phyloP scores from a whole-genome alignment of 2,888 invertebrate genomes.

The Scaptomyza cyrtandrae region DNA sequence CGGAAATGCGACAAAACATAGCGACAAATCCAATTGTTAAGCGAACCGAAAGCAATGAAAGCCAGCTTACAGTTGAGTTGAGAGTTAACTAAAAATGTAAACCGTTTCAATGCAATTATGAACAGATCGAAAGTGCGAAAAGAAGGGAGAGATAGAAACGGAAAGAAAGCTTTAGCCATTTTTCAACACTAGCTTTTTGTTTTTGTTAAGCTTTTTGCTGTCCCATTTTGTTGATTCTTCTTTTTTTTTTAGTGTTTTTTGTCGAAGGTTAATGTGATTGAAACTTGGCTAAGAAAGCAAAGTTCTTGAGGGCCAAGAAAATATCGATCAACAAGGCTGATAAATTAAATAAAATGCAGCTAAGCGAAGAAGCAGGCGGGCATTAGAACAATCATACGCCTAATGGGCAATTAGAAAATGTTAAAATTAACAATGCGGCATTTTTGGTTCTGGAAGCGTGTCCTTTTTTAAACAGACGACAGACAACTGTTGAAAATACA shows the following conservation, averaged over 20 bases:
- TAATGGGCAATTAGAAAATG: slow-evolving; percentile 74
- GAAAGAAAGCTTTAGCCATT: not conserved
- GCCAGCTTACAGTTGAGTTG: no score
- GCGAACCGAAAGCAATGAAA: not conserved
- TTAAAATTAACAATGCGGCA: slow-evolving; percentile 55
- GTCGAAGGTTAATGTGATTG: slow-evolving; percentile 18
- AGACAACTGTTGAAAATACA: slow-evolving; percentile 8
- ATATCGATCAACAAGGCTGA: slow-evolving; percentile 37
- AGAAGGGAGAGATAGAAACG: not conserved
- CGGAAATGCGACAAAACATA: slow-evolving; percentile 9
- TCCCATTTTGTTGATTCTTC: not conserved
- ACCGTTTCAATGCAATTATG: slow-evolving; percentile 39
- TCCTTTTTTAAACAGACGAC: slow-evolving; percentile 1
- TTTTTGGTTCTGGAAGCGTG: not conserved
- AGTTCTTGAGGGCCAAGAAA: slow-evolving; percentile 29
- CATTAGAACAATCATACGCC: slow-evolving; percentile 56
- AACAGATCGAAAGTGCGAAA: not conserved
- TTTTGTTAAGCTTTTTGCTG: no score
- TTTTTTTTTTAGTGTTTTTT: slow-evolving; percentile 13
- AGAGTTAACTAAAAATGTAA: slow-evolving; percentile 23
- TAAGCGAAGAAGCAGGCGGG: slow-evolving; percentile 14
- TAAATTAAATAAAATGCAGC: slow-evolving; percentile 59
- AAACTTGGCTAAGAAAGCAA: slow-evolving; percentile 2
- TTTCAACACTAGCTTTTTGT: not conserved
- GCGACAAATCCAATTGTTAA: slow-evolving; percentile 25